phyloP scores from a whole-genome alignment of 64 coral and sea anemone genomes.

The Anthopleura sola region DNA sequence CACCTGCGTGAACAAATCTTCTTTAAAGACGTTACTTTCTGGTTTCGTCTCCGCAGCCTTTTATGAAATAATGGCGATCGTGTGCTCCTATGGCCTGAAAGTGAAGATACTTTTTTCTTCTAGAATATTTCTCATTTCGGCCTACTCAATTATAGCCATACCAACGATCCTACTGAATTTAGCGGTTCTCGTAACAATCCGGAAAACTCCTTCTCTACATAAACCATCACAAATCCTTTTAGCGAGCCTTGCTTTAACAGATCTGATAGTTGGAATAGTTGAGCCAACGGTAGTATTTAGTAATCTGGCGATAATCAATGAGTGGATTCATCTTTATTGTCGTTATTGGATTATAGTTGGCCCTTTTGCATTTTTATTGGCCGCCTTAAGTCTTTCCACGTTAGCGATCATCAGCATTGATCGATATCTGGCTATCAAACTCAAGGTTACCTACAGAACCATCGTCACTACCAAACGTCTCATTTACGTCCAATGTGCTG shows the following conservation, averaged over 20 bases:
- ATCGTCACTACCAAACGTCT: not conserved
- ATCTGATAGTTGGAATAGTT: not conserved
- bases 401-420: not conserved
- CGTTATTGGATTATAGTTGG: not conserved
- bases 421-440: not conserved
- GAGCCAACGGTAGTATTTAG: not conserved
- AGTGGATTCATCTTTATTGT: not conserved
- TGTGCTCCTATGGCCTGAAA: not conserved
- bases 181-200: not conserved
- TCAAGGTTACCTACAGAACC: not conserved
- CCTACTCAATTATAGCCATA: not conserved
- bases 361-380: not conserved
- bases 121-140: not conserved
- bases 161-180: not conserved
- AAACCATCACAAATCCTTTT: not conserved
- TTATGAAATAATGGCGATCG: not conserved
- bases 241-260: not conserved
- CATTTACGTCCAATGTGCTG: not conserved
- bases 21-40: not conserved
- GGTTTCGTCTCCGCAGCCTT: not conserved
- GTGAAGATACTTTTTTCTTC: not conserved
- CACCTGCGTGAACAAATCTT: not conserved
- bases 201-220: constrained; percentile 7
- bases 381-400: not conserved
- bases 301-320: not conserved